Evolutionary conservation across 2,797 vertebrate genomes (phyloP).

Genomic region (Merluccius polli): DNA sequence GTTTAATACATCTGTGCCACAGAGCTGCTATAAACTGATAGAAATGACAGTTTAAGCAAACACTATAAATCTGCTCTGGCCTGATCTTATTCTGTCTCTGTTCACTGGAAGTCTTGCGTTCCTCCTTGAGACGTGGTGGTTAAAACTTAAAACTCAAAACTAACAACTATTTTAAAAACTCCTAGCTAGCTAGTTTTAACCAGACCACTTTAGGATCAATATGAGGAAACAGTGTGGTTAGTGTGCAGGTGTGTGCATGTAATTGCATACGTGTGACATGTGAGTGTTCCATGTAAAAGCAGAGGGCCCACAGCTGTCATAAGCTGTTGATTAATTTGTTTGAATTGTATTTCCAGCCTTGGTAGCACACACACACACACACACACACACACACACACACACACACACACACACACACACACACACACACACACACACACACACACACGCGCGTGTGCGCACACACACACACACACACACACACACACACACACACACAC

Average conservation of each 20-base stretch:
- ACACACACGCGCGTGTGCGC: neutral
- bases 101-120: neutral
- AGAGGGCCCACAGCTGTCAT: neutral
- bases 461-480: neutral
- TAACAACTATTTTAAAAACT: no score
- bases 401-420: conserved; percentile 1
- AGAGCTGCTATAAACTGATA: neutral
- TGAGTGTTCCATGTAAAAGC: neutral
- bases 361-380: neutral
- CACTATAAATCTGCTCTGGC: neutral
- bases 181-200: neutral
- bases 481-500: neutral
- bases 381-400: conserved; percentile 11
- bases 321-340: neutral
- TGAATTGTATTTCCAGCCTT: neutral
- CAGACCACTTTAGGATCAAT: neutral
- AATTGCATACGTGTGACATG: neutral
- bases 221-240: neutral
- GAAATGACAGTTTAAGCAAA: neutral
- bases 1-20: neutral
- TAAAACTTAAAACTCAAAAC: no score
- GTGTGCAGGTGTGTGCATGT: neutral
- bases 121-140: neutral
- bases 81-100: neutral
- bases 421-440: neutral